phyloP scores from a whole-genome alignment of 2,797 vertebrate genomes.

The Philypnodon macrostomus region DNA sequence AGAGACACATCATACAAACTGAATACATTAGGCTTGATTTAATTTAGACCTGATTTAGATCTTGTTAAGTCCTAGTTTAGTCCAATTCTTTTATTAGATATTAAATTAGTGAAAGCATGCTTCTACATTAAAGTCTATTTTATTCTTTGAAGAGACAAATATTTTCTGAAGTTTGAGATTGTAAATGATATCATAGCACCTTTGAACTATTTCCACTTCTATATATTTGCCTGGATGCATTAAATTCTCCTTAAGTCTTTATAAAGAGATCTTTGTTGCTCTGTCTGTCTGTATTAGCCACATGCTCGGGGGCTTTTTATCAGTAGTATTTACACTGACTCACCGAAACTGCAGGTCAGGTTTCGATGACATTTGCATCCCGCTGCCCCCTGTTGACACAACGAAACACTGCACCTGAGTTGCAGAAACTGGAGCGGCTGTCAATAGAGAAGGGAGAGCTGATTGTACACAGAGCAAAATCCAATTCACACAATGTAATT shows the following conservation, averaged over 20 bases:
- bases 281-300: constrained; percentile 31
- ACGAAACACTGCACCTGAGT: constrained; percentile 56
- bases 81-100: no score
- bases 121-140: no score
- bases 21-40: no score
- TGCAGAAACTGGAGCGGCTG: no score
- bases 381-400: constrained; percentile 78
- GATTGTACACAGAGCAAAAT: constrained; percentile 8
- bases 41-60: no score
- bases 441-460: no score
- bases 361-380: constrained; percentile 72
- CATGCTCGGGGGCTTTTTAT: constrained; percentile 38
- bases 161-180: no score
- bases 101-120: no score
- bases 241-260: constrained; percentile 34
- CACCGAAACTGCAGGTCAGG: constrained; percentile 73
- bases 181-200: no score
- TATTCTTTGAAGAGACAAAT: no score
- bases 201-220: constrained; percentile 25
- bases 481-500: neutral
- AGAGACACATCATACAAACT: no score
- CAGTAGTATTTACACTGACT: constrained; percentile 73
- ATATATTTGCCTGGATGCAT: constrained; percentile 45
- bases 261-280: constrained; percentile 45
- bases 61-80: no score